Base-by-base conservation (phyloP, 2,797 vertebrate genomes). In the Labeo calbasu region DNA sequence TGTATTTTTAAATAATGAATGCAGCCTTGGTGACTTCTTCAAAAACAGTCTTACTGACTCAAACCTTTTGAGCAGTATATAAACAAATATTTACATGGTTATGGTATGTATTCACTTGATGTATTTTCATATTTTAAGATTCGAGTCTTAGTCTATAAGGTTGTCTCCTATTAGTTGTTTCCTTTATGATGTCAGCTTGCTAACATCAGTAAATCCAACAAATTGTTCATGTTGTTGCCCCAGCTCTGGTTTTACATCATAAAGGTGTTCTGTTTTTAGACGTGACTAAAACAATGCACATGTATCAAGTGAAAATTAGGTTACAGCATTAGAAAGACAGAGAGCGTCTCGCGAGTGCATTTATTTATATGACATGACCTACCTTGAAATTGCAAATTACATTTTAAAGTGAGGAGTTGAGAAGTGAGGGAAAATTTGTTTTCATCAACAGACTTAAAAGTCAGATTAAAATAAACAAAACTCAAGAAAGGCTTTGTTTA, bases 151-250 rank as follows among this genome's bases (percentile, higher is more conserved):
- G 12, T 73, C 5, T 4, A 36, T 55, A 57, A 9, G 51, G 1
- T 53, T 36, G 32, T 36, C 32, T 36, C 32, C 4, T 10, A 40
- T 57, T 76, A 19, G 11, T 53, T 40, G 32, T 76, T 55, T 57
- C 7, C 19, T 57, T 32, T 7, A 25, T 1, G 19, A 32, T 28
- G 28, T 28, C 28, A 72, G 53, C 21, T 69, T 79, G 91, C 32
- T 23, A 77, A 77, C 90, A 89, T 89, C 70, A 88, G 75, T 71
- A 89, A 82, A 88, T 85, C 88, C 92, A 94, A 91, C 93, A 93
- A 94, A 88, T 88, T 92, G 92, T 87, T 83, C 69, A 94, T 94
- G 94, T 94, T 91, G 93, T 94, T 93, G 94, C 92, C 91, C 92
- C 93, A 93, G 94, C 93, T 93, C 71, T 86, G 86, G 85, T 92